Evolutionary conservation across 2,113 vertebrate genomes (phyloP).

Genomic region (Lonchura striata): DNA sequence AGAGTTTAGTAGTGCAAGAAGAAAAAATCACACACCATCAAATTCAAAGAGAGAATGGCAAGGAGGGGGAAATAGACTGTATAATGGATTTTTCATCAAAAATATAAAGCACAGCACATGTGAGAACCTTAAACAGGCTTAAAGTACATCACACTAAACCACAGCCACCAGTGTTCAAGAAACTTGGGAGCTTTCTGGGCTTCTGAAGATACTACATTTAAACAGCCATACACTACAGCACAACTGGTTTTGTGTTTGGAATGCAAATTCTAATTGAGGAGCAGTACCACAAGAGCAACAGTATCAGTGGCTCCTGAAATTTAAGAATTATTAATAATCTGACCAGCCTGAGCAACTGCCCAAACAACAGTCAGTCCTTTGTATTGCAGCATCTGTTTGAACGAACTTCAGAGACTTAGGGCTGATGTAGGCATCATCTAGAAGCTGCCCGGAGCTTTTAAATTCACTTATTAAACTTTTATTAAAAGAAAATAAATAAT

Average conservation of each 20-base stretch:
- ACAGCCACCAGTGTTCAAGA: neutral
- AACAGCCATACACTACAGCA: neutral
- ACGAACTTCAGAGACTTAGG: neutral
- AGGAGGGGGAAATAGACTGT: neutral
- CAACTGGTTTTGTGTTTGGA: neutral
- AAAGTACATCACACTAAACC: accelerated
- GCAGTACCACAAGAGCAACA: neutral
- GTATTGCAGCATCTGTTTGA: neutral
- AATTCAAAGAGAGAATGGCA: neutral
- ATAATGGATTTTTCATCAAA: neutral
- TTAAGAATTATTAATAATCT: neutral
- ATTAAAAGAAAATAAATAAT: neutral
- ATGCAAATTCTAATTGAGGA: neutral
- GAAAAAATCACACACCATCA: neutral
- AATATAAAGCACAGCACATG: accelerated
- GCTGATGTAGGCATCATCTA: neutral
- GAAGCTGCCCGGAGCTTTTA: neutral
- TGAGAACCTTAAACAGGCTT: neutral
- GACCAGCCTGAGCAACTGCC: neutral
- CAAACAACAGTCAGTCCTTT: neutral
- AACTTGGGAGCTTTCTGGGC: neutral
- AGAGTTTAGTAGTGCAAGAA: neutral
- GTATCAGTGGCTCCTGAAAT: neutral
- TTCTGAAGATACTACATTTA: neutral
- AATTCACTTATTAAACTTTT: neutral